Evolutionary conservation across 2,888 invertebrate genomes (phyloP).

Genomic region (Ischnura elegans): DNA sequence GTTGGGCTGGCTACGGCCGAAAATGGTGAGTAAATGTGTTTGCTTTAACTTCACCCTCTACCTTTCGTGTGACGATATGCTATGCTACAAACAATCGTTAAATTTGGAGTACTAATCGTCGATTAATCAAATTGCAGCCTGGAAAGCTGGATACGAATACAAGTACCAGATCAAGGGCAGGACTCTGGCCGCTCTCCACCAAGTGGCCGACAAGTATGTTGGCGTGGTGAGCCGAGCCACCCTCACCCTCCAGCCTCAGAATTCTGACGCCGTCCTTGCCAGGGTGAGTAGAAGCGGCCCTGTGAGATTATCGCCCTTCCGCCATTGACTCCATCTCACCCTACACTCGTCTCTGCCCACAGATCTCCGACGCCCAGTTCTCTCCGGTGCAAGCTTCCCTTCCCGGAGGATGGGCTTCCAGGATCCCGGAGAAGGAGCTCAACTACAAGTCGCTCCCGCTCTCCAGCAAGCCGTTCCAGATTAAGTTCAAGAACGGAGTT

Average conservation of each 20-base stretch:
- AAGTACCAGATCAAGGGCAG: constrained; percentile 80
- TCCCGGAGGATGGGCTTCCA: constrained; percentile 78
- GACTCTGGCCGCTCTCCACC: constrained; percentile 82
- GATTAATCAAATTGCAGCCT: constrained; percentile 76
- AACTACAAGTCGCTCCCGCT: constrained; percentile 80
- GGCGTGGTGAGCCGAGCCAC: constrained; percentile 81
- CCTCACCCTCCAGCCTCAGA: constrained; percentile 79
- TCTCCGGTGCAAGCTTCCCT: constrained; percentile 79
- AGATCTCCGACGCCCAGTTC: constrained; percentile 80
- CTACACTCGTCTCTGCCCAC: constrained; percentile 69
- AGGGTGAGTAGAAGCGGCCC: constrained; percentile 71
- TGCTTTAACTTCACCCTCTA: too few species aligned
- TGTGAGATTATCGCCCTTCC: background rate
- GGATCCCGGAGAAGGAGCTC: constrained; percentile 79
- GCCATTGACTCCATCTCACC: background rate
- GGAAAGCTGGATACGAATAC: constrained; percentile 82
- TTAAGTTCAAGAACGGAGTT: constrained; percentile 82
- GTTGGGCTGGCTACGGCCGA: constrained; percentile 59
- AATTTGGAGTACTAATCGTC: constrained; percentile 73
- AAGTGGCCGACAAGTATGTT: constrained; percentile 80
- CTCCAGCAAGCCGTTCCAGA: constrained; percentile 82
- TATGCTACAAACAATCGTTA: too few species aligned
- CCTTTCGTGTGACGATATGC: too few species aligned
- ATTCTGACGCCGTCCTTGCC: constrained; percentile 76
- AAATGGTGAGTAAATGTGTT: constrained; percentile 30